Evolutionary conservation across 2,113 vertebrate species (phyloP).

Genomic region (Ploceus nigricollis): DNA sequence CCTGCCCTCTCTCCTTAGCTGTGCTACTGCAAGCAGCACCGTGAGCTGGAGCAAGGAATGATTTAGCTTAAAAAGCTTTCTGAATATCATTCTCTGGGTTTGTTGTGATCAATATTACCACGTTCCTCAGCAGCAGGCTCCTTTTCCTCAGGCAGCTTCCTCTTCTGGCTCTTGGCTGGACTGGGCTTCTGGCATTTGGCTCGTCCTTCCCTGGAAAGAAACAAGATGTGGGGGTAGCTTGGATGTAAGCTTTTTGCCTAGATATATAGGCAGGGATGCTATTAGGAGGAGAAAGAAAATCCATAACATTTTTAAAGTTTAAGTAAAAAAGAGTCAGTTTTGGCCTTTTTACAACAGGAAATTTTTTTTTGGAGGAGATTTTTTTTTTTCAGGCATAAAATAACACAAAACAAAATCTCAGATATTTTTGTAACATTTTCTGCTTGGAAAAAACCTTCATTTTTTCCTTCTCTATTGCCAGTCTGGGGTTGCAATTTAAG

Average conservation of each 20-base stretch:
- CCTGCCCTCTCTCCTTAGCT: background rate
- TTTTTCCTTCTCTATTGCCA: background rate
- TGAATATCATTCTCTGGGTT: background rate
- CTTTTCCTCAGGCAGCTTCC: slow-evolving; percentile 28
- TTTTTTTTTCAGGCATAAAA: background rate
- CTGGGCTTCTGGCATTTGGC: slow-evolving; percentile 59
- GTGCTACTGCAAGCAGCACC: background rate
- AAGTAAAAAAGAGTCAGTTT: background rate
- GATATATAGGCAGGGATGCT: background rate
- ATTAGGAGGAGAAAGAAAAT: background rate
- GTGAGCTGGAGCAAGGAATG: background rate
- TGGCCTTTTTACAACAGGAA: background rate
- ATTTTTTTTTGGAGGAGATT: background rate
- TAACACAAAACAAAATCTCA: background rate
- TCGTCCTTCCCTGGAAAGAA: slow-evolving; percentile 59
- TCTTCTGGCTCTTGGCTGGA: slow-evolving; percentile 52
- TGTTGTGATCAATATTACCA: slow-evolving; percentile 49
- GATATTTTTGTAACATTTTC: slow-evolving; percentile 1
- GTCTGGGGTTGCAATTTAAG: background rate
- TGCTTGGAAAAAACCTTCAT: background rate
- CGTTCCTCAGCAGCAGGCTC: slow-evolving; percentile 6
- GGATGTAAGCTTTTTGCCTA: background rate
- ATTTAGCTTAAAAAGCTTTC: background rate
- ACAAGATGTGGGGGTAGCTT: background rate
- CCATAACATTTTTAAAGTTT: background rate